Evolutionary conservation across 2,888 invertebrate species (phyloP).

Genomic region (Heliconius hortense): DNA sequence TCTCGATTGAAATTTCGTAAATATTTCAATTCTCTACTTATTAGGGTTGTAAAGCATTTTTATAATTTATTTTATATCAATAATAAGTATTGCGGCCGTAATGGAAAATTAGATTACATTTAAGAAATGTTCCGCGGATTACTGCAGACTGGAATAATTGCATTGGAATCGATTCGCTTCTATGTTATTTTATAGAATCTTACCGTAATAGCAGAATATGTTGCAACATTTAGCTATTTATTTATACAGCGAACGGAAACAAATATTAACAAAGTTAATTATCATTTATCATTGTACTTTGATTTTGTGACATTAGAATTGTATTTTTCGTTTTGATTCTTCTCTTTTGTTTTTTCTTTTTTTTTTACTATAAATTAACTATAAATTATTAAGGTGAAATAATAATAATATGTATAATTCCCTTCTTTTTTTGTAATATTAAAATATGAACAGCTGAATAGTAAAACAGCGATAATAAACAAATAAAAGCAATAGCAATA

Average conservation of each 20-base stretch:
- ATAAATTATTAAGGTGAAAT: neutral
- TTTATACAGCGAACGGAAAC: neutral
- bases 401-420: neutral
- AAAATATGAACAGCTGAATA: neutral
- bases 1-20: slow-evolving; percentile 11
- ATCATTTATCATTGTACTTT: neutral
- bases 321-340: too few species aligned
- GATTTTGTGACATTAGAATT: neutral
- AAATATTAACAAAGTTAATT: neutral
- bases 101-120: slow-evolving; percentile 27
- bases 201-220: slow-evolving; percentile 12
- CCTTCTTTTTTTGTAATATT: neutral
- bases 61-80: slow-evolving; percentile 6
- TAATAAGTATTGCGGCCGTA: slow-evolving; percentile 19
- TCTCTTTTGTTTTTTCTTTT: too few species aligned
- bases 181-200: slow-evolving; percentile 25
- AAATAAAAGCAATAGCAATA: neutral
- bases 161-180: slow-evolving; percentile 22
- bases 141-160: slow-evolving; percentile 19
- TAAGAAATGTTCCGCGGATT: slow-evolving; percentile 25
- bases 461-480: neutral
- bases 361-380: too few species aligned
- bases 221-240: slow-evolving; percentile 21
- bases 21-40: slow-evolving; percentile 8
- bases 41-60: slow-evolving; percentile 11